Base-by-base conservation (phyloP, 2,113 vertebrate genomes). In the Penelope pileata region DNA sequence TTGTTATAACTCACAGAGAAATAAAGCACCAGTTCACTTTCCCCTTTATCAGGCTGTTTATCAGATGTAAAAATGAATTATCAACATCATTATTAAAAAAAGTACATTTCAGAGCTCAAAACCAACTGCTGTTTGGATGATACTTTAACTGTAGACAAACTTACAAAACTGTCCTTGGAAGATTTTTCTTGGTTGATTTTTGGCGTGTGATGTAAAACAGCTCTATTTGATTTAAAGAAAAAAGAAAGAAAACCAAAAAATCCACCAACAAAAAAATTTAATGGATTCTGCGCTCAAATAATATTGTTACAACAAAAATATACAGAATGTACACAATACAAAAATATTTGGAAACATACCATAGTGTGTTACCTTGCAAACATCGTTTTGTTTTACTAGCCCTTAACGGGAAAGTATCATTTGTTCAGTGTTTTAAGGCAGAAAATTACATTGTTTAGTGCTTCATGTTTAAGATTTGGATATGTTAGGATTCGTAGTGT, bases 251-350 rank as follows among this genome's bases (percentile, higher is more conserved):
- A 72, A 54, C 8, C 4, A 64, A 74, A 42, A 68, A 36, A 63
- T 1, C 5, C 53, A 60, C 47, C 66, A 53, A 29, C n/a, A 91
- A 94, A 95, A 96, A 97, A 95, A 91, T 96, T 98, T 98, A 98
- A 98, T 98, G 96, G 97, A 96, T 95, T 97, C 79, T 97, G 96
- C 38, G 12, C 90, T 97, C 97, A 96, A 98, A 97, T 97, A 96
- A 98, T 97, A 96, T 68, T 77, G 45, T 98, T 97, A 96, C 96
- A 98, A 97, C 97, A 98, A 98, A 98, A 98, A 98, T 98, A 98
- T 98, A 98, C 97, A 98, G 94, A 97, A 98, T 96, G 95, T 98
- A 97, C 97, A 98, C 96, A 43, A 98, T 98, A 98, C 96, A 98
- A 98, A 98, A 98, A 98, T 98, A 98, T 96, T 94, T 97, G 96